Percentiles rank a stretch among this genome's conserved stretches.
phyloP scores from a whole-genome alignment of 1,140 invertebrate species.

The Zelostemma sp. region DNA sequence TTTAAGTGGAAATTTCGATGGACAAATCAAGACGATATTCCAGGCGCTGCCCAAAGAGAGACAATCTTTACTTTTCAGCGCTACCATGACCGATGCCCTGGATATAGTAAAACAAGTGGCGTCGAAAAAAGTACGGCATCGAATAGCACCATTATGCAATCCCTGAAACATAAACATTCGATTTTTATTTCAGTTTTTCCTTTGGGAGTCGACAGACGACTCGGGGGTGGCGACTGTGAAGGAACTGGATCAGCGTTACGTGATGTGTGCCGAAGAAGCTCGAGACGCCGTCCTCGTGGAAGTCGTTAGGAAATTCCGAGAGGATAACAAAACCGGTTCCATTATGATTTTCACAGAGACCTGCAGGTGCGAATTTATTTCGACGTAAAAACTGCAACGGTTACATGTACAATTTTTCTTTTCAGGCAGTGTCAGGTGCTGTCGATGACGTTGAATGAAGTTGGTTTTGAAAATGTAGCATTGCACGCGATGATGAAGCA shows the following conservation, averaged over 20 bases:
- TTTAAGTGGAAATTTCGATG: constrained; percentile 84
- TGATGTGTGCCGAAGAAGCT: constrained; percentile 89
- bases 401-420: no score
- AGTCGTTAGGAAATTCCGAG: constrained; percentile 83
- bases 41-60: constrained; percentile 82
- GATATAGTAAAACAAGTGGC: constrained; percentile 79
- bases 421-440: constrained; percentile 85
- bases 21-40: constrained; percentile 87
- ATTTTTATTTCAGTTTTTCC: constrained; percentile 67
- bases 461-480: constrained; percentile 89
- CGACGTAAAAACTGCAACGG: no score
- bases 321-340: constrained; percentile 80
- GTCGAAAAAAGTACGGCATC: constrained; percentile 68
- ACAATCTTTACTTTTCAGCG: constrained; percentile 94
- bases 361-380: constrained; percentile 86
- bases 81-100: constrained; percentile 92
- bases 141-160: no score
- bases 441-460: constrained; percentile 86
- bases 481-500: constrained; percentile 90
- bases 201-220: constrained; percentile 77
- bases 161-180: no score
- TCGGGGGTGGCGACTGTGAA: constrained; percentile 84
- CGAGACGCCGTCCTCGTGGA: constrained; percentile 96
- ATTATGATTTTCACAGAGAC: constrained; percentile 95
- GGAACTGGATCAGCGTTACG: constrained; percentile 89